Evolutionary conservation across 1,140 invertebrate species (phyloP), one percentile per base, ranked within the genome.

Genomic region (Sitophilus oryzae): DNA sequence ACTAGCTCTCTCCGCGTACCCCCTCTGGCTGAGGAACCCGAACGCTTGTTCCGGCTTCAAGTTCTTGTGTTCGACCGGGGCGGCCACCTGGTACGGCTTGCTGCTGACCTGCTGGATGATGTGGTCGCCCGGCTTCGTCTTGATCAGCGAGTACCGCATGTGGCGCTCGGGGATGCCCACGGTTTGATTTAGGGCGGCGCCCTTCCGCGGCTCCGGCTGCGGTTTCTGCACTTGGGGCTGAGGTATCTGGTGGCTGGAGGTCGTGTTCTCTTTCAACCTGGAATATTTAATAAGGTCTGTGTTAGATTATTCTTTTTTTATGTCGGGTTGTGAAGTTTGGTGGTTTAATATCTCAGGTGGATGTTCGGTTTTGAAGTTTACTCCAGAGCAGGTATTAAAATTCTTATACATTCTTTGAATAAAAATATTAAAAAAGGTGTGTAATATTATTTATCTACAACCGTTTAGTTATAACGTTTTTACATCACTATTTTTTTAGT

Each of bases 181-280:
- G 15, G 59, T 65, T 43, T 67, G 62, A 49, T 66, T 64, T 40
- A 63, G 66, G 52, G 58, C 22, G 52, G 58, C 22, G 41, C 52
- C 58, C 46, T 37, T 34, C 43, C 58, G 52, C 34, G 48, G 15
- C 15, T 58, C 21, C 11, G n/a, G 23, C 18, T 44, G 10, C 15
- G 43, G 10, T 56, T 61, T 61, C 49, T 67, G 58, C 3, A 71
- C 66, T 63, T 71, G 69, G n/a, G 69, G 66, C 19, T 51, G 60
- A 2, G 69, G 58, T 38, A 61, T 57, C 50, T 71, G 69, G 50
- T 60, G 36, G 16, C 54, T 49, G 2, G 54, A 50, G 11, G 61
- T 58, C 9, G 58, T 58, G 35, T 50, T 64, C 36, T 50, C 61
- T 37, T 61, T 57, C 35, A 65, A 51, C 23, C 52, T 55, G 35